phyloP scores from a whole-genome alignment of 2,113 vertebrate species.

The Anarrhichthys ocellatus region DNA sequence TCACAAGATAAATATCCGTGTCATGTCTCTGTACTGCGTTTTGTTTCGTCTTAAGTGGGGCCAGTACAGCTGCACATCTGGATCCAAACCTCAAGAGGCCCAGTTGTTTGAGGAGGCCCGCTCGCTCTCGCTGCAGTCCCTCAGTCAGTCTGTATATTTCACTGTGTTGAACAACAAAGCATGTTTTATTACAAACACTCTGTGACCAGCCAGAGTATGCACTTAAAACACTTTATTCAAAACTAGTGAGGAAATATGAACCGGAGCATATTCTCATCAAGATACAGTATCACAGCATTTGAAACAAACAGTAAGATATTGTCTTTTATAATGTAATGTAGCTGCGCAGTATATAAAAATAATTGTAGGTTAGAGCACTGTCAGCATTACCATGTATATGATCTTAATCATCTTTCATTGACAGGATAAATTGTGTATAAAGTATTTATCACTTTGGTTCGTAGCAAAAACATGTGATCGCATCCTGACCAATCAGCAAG shows the following conservation, averaged over 20 bases:
- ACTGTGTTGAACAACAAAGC: slow-evolving; percentile 72
- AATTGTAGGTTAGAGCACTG: not conserved
- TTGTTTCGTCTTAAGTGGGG: not conserved
- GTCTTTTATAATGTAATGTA: not conserved
- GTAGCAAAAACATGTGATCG: not conserved
- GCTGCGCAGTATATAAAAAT: too few relatives aligned
- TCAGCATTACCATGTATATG: not conserved
- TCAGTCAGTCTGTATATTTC: slow-evolving; percentile 92
- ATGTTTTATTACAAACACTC: not conserved
- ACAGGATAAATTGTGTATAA: not conserved
- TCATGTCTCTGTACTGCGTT: not conserved
- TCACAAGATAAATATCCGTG: not conserved
- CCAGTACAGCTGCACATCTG: not conserved
- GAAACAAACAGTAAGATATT: not conserved
- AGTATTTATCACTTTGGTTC: not conserved
- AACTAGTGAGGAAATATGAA: not conserved
- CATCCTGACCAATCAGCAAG: not conserved
- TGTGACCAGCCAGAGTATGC: not conserved
- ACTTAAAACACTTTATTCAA: not conserved
- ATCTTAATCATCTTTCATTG: not conserved
- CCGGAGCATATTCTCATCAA: not conserved
- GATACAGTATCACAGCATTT: not conserved
- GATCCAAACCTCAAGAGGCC: slow-evolving; percentile 89
- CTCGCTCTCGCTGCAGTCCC: slow-evolving; percentile 89
- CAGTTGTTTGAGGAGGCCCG: slow-evolving; percentile 91